These are phyloP conservation scores for Drosophila falleni DNA, from an alignment of 2,888 invertebrate genomes.

Conservation along the genomic window DNA sequence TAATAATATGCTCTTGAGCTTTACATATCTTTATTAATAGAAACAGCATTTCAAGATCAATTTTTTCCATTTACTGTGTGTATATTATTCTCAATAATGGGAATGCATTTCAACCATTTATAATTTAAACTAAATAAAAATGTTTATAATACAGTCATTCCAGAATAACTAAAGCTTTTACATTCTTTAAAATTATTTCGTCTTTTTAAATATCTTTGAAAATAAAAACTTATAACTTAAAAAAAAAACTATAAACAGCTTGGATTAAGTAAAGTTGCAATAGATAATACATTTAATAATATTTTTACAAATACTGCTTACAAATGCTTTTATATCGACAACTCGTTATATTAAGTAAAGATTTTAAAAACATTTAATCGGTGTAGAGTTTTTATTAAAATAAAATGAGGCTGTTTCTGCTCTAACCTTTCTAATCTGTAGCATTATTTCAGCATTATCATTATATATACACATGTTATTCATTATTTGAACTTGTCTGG, in stretches of 20 bases:
- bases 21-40: neutral
- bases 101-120: neutral
- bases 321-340: neutral
- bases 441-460: neutral
- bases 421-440: slow-evolving; percentile 20
- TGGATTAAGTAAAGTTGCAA: neutral
- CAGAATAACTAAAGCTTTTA: no score
- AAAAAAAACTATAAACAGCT: neutral
- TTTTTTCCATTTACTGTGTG: neutral
- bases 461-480: neutral
- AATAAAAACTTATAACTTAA: no score
- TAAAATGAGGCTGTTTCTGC: neutral
- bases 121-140: neutral
- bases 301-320: neutral
- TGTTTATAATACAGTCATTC: no score
- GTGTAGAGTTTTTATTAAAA: neutral
- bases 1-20: neutral
- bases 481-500: slow-evolving; percentile 5
- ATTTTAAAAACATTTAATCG: no score
- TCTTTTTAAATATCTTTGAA: no score
- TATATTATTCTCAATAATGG: neutral
- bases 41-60: neutral
- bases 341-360: neutral
- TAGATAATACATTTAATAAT: neutral
- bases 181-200: no score